phyloP scores from a whole-genome alignment of 2,113 vertebrate species.

The Heloderma charlesbogerti region DNA sequence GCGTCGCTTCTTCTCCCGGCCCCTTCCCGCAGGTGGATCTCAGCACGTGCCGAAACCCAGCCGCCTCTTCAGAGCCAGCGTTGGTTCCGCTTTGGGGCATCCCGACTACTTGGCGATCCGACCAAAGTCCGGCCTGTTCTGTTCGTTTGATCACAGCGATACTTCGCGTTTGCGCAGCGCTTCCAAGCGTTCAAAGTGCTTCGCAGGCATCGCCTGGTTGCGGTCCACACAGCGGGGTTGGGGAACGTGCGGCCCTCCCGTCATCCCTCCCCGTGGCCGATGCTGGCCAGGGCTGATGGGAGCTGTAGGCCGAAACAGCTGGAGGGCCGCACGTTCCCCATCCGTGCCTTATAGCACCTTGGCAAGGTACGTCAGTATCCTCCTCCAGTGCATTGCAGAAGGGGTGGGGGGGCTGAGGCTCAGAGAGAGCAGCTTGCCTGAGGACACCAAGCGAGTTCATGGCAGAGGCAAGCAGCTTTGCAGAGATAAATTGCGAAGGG shows the following conservation, averaged over 20 bases:
- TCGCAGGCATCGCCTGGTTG: neutral
- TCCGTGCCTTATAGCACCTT: neutral
- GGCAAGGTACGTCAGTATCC: neutral
- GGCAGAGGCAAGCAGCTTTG: no score
- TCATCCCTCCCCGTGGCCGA: no score
- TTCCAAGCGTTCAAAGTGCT: neutral
- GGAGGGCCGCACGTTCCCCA: no score
- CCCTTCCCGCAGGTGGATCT: conserved; percentile 59
- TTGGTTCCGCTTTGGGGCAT: conserved; percentile 60
- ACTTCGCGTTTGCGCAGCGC: neutral
- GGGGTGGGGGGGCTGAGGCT: no score
- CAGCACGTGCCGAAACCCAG: conserved; percentile 52
- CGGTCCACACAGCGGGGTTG: no score
- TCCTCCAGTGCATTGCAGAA: neutral
- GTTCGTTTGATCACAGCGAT: neutral
- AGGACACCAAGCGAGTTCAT: no score
- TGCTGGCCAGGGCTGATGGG: no score
- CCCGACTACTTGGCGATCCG: conserved; percentile 44
- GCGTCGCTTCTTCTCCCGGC: conserved; percentile 14
- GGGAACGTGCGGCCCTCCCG: no score
- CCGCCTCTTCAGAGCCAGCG: conserved; percentile 53
- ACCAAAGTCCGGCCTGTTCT: neutral
- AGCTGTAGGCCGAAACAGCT: no score
- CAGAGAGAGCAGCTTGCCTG: no score
- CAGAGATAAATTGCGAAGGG: no score